Evolutionary conservation across 2,888 invertebrate genomes (phyloP), one percentile per base, ranked within the genome.

Genomic region (Erannis defoliaria): DNA sequence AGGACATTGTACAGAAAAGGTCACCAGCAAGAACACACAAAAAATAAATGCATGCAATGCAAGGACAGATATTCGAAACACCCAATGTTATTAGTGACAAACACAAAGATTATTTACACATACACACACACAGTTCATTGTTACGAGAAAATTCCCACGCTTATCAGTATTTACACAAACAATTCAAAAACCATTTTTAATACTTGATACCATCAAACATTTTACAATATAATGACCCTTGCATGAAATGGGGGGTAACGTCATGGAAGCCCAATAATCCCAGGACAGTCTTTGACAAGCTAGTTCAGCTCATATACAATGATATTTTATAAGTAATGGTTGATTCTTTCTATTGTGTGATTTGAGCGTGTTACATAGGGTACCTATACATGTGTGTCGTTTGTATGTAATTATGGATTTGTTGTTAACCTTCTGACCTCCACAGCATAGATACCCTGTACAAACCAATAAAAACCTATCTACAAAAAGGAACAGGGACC

Each of bases 21-120:
- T 0, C 38, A 12, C 1, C 5, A 19, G 1, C 2, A 60, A 10
- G 23, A 9, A 40, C 31, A 48, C 38, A 21, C 18, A 56, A 45
- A 14, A 38, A n/a, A 42, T 45, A 55, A 48, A 33, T 57, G 58
- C 84, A 84, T 82, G 81, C 81, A 78, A 57, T 6, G 70, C 58
- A 72, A 54, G 67, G 67, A 72, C 71, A 65, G 69, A 68, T 66
- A 53, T 71, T 50, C 60, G 66, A 72, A 66, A 69, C 66, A 74
- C 76, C 73, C 64, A 75, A 61, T 67, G 65, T 74, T 51, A 84
- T 86, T 87, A 86, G 86, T 85, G 75, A 86, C 80, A 81, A 70
- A 74, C 72, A 71, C 68, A 74, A 71, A 66, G 70, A 73, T 80
- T 84, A 80, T 76, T 80, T 66, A n/a, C n/a, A n/a, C 72, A 72